Conservation (phyloP, 1,140 invertebrate species). For the Mycetomoellerius zeteki region DNA sequence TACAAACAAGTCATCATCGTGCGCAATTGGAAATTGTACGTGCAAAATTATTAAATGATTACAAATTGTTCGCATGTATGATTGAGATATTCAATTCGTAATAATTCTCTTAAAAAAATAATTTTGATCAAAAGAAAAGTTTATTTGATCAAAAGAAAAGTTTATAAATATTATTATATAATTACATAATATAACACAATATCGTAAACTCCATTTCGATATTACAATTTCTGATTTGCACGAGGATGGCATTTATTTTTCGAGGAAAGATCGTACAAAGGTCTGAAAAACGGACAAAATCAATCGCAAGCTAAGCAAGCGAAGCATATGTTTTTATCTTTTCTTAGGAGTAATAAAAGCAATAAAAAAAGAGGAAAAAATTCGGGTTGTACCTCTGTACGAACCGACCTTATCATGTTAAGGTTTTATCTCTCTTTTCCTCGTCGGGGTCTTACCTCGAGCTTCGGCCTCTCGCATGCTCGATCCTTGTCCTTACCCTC, state of each 20-base stretch:
- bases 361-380: not conserved
- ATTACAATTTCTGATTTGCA: not conserved
- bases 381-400: constrained; percentile 26
- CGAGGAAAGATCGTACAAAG: constrained; percentile 47
- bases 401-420: constrained; percentile 21
- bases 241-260: not conserved
- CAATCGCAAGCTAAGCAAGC: constrained; percentile 25
- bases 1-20: not conserved
- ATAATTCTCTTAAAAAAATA: not conserved
- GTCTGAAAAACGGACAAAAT: constrained; percentile 29
- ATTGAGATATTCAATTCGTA: not conserved
- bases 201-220: not conserved
- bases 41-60: constrained; percentile 6
- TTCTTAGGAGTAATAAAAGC: not conserved
- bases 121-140: not conserved
- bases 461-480: constrained; percentile 60
- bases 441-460: constrained; percentile 75
- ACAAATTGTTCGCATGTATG: too few species aligned
- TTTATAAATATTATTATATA: not conserved
- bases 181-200: not conserved
- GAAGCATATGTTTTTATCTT: constrained; percentile 1
- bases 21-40: not conserved
- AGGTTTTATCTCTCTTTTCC: constrained; percentile 30
- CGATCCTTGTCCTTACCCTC: constrained; percentile 76
- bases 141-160: not conserved